Base-by-base conservation (phyloP, 2,113 vertebrate species). In the Planiliza haematocheilus region DNA sequence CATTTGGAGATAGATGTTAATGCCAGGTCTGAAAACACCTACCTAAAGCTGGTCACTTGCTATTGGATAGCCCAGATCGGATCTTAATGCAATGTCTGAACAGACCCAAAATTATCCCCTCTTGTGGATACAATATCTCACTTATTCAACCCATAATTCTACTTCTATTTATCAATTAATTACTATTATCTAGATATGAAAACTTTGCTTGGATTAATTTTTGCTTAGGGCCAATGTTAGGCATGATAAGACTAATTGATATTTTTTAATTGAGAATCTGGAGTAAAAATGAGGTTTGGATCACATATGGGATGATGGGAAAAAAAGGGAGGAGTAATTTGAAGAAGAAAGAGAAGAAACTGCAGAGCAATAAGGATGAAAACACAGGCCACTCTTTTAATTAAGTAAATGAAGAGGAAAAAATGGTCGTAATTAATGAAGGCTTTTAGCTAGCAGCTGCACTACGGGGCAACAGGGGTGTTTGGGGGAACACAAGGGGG, bases 371-470 rank as follows among this genome's bases (percentile, higher is more conserved):
- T 77, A 88, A 90, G 30, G 59, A 78, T 80, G 59, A 70, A 80
- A 88, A 91, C 89, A 91, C 82, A 92, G 88, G 90, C 86, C 89
- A 92, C 90, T 91, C 86, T 90, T 92, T 89, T 83, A 86, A 93
- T 92, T 88, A 88, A 88, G 90, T 90, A 91, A 92, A 88, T 84
- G 85, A 89, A 92, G 89, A 91, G 89, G 87, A 91, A 89, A 87
- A 85, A 85, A 90, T 88, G 86, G 88, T 94, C 67, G 67, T 91
- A 91, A 89, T 89, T 84, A 90, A 88, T 67, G 85, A 90, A 90
- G 84, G 89, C 88, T 84, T 91, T 91, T 83, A 92, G 93, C 91
- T 88, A 91, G 93, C 90, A 90, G 91, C 92, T 89, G 90, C 64
- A 67, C 62, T 85, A 83, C 74, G 77, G 88, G 89, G 34, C 42